These are phyloP conservation scores for Pheosia gnoma DNA, from an alignment of 2,888 invertebrate genomes.

Conservation along the genomic window DNA sequence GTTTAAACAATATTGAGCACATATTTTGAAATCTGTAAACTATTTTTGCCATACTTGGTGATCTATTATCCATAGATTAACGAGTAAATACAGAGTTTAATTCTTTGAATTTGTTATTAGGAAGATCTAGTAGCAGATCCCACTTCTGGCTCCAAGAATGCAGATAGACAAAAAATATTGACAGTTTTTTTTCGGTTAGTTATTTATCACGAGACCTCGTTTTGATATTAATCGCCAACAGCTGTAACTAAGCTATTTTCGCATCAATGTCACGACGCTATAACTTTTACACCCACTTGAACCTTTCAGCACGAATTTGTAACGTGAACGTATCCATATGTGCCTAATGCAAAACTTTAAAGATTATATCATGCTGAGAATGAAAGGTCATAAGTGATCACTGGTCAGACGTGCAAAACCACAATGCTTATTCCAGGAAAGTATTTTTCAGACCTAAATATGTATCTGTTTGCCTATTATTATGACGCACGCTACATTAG, in stretches of 20 bases:
- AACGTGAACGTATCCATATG: conserved; percentile 30
- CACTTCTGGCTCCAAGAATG: too few relatives aligned
- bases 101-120: neutral
- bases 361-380: neutral
- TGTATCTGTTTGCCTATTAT: too few relatives aligned
- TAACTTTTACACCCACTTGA: conserved; percentile 62
- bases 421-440: too few relatives aligned
- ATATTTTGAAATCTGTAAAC: too few relatives aligned
- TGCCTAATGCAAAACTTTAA: too few relatives aligned
- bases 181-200: conserved; percentile 5
- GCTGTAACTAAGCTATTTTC: conserved; percentile 65
- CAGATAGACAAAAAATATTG: neutral
- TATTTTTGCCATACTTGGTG: too few relatives aligned
- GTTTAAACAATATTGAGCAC: neutral
- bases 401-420: too few relatives aligned
- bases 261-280: conserved; percentile 63
- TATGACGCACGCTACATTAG: too few relatives aligned
- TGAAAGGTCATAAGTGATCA: too few relatives aligned
- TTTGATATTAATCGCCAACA: conserved; percentile 57
- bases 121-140: neutral
- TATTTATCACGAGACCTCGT: conserved; percentile 36
- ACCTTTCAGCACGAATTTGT: conserved; percentile 44
- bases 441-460: too few relatives aligned
- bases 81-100: neutral
- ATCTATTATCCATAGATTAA: neutral